phyloP scores from a whole-genome alignment of 2,797 vertebrate genomes.

The Mionectes olivaceus region DNA sequence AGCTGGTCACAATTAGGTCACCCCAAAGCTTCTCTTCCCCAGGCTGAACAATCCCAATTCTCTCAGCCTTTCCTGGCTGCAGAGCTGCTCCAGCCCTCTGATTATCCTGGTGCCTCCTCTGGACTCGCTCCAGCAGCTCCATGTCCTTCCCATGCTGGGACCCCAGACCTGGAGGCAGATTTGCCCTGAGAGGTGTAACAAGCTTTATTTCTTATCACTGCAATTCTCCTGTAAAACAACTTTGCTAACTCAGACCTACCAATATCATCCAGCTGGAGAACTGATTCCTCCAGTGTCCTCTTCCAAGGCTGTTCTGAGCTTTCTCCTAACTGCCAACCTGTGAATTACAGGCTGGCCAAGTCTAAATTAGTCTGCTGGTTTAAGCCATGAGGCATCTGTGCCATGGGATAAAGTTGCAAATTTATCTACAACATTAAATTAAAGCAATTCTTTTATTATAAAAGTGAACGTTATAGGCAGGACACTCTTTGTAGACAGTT shows the following conservation, averaged over 20 bases:
- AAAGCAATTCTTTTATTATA: background rate
- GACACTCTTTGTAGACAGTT: fast-evolving
- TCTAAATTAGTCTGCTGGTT: background rate
- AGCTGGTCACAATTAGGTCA: fast-evolving
- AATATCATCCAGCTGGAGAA: background rate
- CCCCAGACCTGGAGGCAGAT: background rate
- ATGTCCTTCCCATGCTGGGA: too few species aligned
- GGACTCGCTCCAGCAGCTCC: background rate
- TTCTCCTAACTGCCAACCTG: background rate
- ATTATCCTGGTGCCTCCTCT: background rate
- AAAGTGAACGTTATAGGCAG: background rate
- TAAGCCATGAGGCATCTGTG: background rate
- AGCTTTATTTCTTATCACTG: background rate
- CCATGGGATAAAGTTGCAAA: background rate
- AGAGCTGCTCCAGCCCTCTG: background rate
- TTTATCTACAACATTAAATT: background rate
- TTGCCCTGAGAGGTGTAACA: background rate
- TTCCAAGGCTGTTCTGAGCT: background rate
- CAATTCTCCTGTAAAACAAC: background rate
- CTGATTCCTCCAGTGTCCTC: background rate
- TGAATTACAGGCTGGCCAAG: background rate
- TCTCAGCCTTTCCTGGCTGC: background rate
- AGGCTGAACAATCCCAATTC: background rate
- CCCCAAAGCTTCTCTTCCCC: background rate
- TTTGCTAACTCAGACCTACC: background rate